Evolutionary conservation across 1,140 invertebrate genomes (phyloP).

Genomic region (Maniola jurtina): DNA sequence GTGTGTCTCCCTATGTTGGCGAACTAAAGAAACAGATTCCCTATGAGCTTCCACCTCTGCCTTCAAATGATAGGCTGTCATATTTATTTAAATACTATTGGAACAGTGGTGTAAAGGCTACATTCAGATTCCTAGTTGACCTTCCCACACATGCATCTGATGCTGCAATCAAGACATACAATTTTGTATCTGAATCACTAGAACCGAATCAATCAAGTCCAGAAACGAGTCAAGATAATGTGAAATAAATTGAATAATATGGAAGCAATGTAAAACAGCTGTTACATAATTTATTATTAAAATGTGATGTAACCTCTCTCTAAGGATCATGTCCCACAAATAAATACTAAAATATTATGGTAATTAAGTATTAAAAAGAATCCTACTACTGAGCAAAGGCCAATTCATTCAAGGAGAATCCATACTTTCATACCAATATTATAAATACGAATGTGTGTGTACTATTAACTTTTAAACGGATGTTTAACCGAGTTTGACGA

Average conservation of each 20-base stretch:
- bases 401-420: too few species aligned
- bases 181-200: slow-evolving; percentile 52
- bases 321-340: too few species aligned
- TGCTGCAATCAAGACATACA: slow-evolving; percentile 61
- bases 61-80: slow-evolving; percentile 73
- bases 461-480: too few species aligned
- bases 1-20: slow-evolving; percentile 76
- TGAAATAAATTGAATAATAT: slow-evolving; percentile 32
- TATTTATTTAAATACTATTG: slow-evolving; percentile 79
- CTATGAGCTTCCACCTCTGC: slow-evolving; percentile 78
- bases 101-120: slow-evolving; percentile 79
- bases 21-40: slow-evolving; percentile 77
- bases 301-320: background rate
- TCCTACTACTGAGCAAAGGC: too few species aligned
- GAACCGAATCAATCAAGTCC: slow-evolving; percentile 43
- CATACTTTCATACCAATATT: too few species aligned
- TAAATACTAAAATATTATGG: too few species aligned
- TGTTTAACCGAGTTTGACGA: too few species aligned
- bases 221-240: slow-evolving; percentile 43
- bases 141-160: slow-evolving; percentile 68
- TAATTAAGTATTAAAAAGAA: too few species aligned
- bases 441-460: too few species aligned
- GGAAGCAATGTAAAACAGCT: background rate
- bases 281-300: background rate
- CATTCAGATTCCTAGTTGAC: slow-evolving; percentile 76